Conservation (phyloP, 2,888 invertebrate genomes). For the Lymantria dispar region DNA sequence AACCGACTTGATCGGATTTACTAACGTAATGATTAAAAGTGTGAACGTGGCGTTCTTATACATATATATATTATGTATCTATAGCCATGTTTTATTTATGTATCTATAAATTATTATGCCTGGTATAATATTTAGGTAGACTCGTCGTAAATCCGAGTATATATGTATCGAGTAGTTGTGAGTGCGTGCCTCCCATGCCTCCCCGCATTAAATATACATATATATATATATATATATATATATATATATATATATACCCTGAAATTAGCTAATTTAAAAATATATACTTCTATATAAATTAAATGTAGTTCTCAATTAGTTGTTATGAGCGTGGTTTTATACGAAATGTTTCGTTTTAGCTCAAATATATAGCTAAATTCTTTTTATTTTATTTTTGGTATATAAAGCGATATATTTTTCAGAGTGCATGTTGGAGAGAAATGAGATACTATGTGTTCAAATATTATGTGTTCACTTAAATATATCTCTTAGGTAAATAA, state of each 20-base stretch:
- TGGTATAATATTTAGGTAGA: constrained; percentile 7
- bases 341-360: constrained; percentile 62
- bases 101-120: constrained; percentile 10
- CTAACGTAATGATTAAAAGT: constrained; percentile 26
- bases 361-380: constrained; percentile 70
- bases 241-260: constrained; percentile 46
- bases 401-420: constrained; percentile 38
- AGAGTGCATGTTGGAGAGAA: constrained; percentile 28
- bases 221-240: constrained; percentile 52
- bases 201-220: constrained; percentile 25
- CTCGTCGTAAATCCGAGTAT: constrained; percentile 5
- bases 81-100: constrained; percentile 20
- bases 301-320: constrained; percentile 47
- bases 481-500: constrained; percentile 44
- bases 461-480: constrained; percentile 70
- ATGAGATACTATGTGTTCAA: constrained; percentile 65
- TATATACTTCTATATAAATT: constrained; percentile 53
- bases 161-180: constrained; percentile 11
- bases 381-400: constrained; percentile 45
- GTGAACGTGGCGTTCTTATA: constrained; percentile 14
- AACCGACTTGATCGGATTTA: constrained; percentile 33
- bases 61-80: constrained; percentile 5
- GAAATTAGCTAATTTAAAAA: too few species aligned
- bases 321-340: constrained; percentile 50
- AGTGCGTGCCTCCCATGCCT: constrained; percentile 10